A percentile compares a stretch with the other conserved stretches of the same genome.
These are phyloP conservation scores for Canis aureus DNA, from an alignment of 2,113 vertebrate species.

Conservation along the genomic window DNA sequence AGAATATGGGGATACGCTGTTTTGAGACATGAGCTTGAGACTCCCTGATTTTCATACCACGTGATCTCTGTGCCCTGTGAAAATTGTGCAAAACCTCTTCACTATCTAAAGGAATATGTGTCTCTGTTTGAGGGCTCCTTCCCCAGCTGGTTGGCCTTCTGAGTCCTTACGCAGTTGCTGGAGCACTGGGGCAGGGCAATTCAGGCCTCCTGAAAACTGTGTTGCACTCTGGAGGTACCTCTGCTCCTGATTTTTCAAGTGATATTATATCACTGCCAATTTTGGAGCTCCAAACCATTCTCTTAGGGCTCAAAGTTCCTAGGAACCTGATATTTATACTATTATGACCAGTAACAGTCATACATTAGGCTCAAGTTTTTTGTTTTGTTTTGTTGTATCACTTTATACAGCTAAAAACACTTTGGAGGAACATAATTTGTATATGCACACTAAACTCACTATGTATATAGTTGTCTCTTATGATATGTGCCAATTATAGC, in stretches of 20 bases:
- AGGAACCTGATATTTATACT: background rate
- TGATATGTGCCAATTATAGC: constrained; percentile 20
- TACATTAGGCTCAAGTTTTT: constrained; percentile 20
- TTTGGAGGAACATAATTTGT: constrained; percentile 41
- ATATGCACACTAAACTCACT: constrained; percentile 28
- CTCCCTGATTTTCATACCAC: background rate
- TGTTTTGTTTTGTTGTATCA: constrained; percentile 34
- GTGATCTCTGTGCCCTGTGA: background rate
- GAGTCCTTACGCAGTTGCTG: background rate
- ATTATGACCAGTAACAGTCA: constrained; percentile 1
- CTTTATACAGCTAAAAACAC: constrained; percentile 57
- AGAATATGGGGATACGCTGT: background rate
- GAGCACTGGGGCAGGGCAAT: background rate
- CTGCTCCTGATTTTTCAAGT: background rate
- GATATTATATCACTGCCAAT: background rate
- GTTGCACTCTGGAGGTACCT: background rate
- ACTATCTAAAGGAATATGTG: background rate
- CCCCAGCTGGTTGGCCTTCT: background rate
- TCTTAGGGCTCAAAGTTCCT: background rate
- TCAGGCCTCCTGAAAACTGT: background rate
- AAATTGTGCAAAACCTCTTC: background rate
- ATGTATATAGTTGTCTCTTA: background rate
- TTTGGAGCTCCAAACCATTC: background rate
- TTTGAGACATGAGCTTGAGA: background rate
- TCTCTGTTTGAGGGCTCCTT: background rate